Conservation (phyloP, 2,113 vertebrate genomes). For the Macaca fascicularis region DNA sequence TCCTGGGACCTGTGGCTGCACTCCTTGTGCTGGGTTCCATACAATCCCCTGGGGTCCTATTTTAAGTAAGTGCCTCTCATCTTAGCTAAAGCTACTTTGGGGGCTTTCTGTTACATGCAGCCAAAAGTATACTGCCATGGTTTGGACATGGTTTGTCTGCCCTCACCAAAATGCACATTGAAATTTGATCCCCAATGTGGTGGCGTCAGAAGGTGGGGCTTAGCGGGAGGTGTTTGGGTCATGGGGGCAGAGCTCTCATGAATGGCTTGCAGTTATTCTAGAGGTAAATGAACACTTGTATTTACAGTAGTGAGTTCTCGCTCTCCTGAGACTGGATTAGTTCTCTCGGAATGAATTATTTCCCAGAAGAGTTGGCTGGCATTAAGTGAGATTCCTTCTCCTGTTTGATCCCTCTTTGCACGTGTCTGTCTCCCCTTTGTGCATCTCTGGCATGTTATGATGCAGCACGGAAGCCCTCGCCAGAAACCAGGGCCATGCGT, state of each 20-base stretch:
- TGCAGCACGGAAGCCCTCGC: not conserved
- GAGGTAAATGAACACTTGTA: not conserved
- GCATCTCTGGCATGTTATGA: not conserved
- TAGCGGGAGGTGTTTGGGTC: not conserved
- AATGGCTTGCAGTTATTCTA: not conserved
- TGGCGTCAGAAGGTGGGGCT: not conserved
- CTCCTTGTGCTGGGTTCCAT: not conserved
- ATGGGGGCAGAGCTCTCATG: not conserved
- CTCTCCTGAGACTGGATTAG: not conserved
- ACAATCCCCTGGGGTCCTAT: not conserved
- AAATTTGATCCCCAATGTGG: not conserved
- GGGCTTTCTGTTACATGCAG: not conserved
- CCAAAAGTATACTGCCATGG: not conserved
- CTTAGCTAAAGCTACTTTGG: not conserved
- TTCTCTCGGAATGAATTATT: not conserved
- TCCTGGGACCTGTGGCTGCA: rapidly evolving
- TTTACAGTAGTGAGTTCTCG: not conserved
- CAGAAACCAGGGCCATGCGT: not conserved
- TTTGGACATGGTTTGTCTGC: not conserved
- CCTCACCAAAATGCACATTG: not conserved
- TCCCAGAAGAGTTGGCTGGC: not conserved
- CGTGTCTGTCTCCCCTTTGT: not conserved
- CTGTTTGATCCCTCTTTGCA: not conserved
- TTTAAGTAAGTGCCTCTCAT: not conserved
- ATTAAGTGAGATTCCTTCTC: not conserved